Percentiles rank a stretch among this genome's conserved stretches.
These are phyloP conservation scores for Caranx ignobilis DNA, from an alignment of 2,113 vertebrate genomes.

Conservation along the genomic window DNA sequence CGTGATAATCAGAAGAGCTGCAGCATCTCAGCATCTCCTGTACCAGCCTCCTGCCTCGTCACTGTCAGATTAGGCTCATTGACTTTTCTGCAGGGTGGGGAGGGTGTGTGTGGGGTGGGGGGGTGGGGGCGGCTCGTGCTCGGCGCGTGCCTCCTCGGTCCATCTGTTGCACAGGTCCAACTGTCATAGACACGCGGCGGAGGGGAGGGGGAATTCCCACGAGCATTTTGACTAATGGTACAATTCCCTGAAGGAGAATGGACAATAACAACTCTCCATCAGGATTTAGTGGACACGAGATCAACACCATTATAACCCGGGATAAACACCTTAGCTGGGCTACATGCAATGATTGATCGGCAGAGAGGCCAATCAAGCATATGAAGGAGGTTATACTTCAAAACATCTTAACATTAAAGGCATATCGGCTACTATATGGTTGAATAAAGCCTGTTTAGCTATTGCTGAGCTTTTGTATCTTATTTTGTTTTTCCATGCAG, in stretches of 20 bases:
- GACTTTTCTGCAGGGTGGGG: conserved; percentile 35
- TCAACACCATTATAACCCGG: background rate
- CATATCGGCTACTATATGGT: background rate
- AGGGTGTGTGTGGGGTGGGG: background rate
- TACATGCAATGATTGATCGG: too few relatives aligned
- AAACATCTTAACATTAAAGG: background rate
- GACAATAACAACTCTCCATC: conserved; percentile 37
- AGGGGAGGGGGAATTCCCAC: conserved; percentile 52
- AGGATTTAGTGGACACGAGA: background rate
- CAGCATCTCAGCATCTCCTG: background rate
- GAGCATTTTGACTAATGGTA: conserved; percentile 43
- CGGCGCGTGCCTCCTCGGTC: conserved; percentile 79
- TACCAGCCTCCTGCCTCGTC: background rate
- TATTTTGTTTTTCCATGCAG: too few relatives aligned
- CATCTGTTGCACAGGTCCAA: conserved; percentile 75
- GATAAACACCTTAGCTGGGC: too few relatives aligned
- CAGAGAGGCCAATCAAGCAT: too few relatives aligned
- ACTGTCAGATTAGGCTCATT: conserved; percentile 38
- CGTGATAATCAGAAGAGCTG: background rate
- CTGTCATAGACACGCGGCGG: conserved; percentile 73
- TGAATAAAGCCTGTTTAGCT: background rate
- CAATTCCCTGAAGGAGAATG: conserved; percentile 63
- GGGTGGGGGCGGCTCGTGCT: conserved; percentile 72
- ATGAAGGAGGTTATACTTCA: background rate
- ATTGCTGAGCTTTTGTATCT: background rate